Base-by-base conservation (phyloP, 2,113 vertebrate genomes). In the Arenaria interpres region DNA sequence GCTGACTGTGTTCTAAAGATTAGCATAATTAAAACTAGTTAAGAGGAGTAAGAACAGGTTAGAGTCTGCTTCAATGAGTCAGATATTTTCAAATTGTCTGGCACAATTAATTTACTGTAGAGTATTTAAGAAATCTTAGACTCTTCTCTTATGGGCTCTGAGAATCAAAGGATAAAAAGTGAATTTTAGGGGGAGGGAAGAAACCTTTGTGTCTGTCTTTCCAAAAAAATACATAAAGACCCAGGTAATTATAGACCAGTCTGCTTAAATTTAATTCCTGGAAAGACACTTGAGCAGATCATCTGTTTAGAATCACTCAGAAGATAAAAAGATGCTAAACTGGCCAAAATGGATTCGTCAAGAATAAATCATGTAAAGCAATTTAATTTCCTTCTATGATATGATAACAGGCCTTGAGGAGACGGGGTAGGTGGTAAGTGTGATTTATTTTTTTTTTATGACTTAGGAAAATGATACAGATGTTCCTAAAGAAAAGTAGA, bases 61-160 rank as follows among this genome's bases (percentile, higher is more conserved):
- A 56, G 51, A 77, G 17, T 45, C 16, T 24, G 79, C 69, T 81
- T 87, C 75, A 56, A 87, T 79, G 69, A 93, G 33, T 82, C 57
- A 89, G 77, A 68, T 92, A 72, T 94, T 94, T 96, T 96, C 77
- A 87, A 72, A 91, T 85, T 82, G 17, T 92, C 43, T 89, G 24
- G 8, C 73, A 82, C 43, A 89, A 87, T 86, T 80, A 93, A 80
- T 92, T 93, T 83, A 54, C 76, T 71, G 1, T 48, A 62, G 48
- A 74, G 39, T 90, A 75, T 60, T 84, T 63, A 54, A 83, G 67
- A 77, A 75, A 92, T 87, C 64, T 78, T 56, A 67, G 37, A 83
- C 16, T 71, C 73, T 89, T 95, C 46, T 35, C 48, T 72, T 72
- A 85, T 19, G 24, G 87, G 66, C 27, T 92, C 84, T 82, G 74